These are phyloP conservation scores for Cettia cetti DNA, from an alignment of 2,113 vertebrate species.

Conservation along the genomic window DNA sequence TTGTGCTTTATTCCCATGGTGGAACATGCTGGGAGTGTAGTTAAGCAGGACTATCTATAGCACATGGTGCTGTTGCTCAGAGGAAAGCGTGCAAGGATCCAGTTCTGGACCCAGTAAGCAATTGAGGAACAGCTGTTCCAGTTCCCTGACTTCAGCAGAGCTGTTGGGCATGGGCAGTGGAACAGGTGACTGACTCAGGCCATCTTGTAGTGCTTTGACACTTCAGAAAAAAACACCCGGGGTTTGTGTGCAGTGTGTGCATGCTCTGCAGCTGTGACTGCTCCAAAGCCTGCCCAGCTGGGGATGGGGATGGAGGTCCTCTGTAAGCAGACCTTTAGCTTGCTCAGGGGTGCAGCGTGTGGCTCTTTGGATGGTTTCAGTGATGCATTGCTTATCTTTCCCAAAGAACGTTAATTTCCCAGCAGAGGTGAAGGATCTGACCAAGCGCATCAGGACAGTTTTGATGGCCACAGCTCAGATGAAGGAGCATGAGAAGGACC, in stretches of 20 bases:
- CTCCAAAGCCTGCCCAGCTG: background rate
- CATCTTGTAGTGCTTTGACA: background rate
- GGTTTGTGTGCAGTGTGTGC: background rate
- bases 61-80: accelerated
- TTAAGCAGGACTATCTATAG: background rate
- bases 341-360: background rate
- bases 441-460: slow-evolving; percentile 93
- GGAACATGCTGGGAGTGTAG: background rate
- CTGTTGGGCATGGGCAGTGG: background rate
- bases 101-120: background rate
- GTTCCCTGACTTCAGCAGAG: background rate
- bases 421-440: slow-evolving; percentile 96
- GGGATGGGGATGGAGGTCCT: background rate
- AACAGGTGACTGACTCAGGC: background rate
- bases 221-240: background rate
- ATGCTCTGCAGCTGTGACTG: background rate
- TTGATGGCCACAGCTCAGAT: slow-evolving; percentile 99
- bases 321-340: background rate
- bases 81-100: background rate
- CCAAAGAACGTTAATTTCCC: slow-evolving; percentile 93
- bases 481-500: slow-evolving; percentile 99
- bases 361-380: background rate
- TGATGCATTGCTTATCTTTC: slow-evolving; percentile 65
- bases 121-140: background rate
- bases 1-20: background rate